A percentile compares a stretch with the other conserved stretches of the same genome.
These are phyloP conservation scores for Anthrax anthrax DNA, from an alignment of 2,888 invertebrate genomes.

Conservation along the genomic window DNA sequence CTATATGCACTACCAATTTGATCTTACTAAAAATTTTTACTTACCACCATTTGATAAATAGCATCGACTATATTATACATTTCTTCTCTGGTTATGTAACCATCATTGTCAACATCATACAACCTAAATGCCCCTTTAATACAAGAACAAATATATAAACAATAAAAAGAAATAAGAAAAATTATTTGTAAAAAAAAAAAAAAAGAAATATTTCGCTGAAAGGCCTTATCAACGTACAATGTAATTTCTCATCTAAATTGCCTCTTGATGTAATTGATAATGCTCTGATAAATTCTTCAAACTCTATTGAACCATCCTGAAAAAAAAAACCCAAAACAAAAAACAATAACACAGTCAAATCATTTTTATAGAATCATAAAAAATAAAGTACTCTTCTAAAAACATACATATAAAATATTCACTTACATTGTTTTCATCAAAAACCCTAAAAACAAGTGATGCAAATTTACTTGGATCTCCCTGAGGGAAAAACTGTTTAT, in stretches of 20 bases:
- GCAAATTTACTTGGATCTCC: conserved; percentile 99
- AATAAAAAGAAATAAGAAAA: not conserved
- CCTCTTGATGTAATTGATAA: conserved; percentile 97
- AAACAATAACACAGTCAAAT: no score
- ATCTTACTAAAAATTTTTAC: no score
- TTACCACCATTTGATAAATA: conserved; percentile 96
- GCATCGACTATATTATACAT: conserved; percentile 96
- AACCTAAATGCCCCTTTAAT: conserved; percentile 81
- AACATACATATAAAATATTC: no score
- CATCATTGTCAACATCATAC: conserved; percentile 92
- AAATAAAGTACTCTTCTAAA: no score
- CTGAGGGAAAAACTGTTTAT: conserved; percentile 99
- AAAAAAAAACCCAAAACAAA: no score
- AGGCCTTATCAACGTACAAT: conserved; percentile 90
- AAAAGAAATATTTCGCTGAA: not conserved
- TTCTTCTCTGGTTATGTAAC: conserved; percentile 88
- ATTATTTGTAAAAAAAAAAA: not conserved
- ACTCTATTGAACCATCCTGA: conserved; percentile 97
- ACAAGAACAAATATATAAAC: not conserved
- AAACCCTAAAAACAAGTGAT: conserved; percentile 92
- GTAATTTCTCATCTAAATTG: conserved; percentile 94
- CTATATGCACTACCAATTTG: no score
- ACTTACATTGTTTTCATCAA: conserved; percentile 96
- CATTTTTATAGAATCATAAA: no score
- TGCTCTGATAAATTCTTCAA: conserved; percentile 97